Percentiles rank a stretch among this genome's conserved stretches.
Conservation (phyloP, 2,797 vertebrate species). For the Rhinoraja longicauda region DNA sequence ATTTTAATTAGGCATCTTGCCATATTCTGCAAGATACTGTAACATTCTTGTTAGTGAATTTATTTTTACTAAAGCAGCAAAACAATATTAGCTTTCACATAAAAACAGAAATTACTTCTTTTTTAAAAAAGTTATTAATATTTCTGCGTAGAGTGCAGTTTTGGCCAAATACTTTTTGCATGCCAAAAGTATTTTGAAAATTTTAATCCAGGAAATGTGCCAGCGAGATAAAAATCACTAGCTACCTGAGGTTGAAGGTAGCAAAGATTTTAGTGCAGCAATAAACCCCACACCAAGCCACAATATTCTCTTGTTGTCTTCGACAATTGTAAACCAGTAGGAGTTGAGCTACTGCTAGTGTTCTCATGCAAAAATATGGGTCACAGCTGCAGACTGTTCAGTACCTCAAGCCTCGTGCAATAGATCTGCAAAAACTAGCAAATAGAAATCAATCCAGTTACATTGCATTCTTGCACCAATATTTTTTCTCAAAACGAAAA, state of each 20-base stretch:
- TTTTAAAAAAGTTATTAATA: neutral
- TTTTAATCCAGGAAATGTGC: neutral
- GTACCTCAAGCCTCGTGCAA: neutral
- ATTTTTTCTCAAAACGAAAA: neutral
- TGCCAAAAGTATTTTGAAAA: neutral
- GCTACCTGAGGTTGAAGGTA: neutral
- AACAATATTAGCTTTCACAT: neutral
- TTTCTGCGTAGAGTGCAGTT: neutral
- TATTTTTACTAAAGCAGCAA: neutral
- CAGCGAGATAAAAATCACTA: neutral
- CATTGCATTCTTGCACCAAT: neutral
- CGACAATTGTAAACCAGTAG: constrained; percentile 5
- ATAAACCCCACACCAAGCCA: neutral
- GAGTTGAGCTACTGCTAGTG: neutral
- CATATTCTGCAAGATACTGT: neutral
- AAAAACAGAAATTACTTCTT: neutral
- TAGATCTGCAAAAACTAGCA: neutral
- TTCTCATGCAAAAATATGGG: neutral
- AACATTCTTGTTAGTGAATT: neutral
- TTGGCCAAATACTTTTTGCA: neutral
- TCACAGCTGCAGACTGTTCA: neutral
- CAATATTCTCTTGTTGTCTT: neutral
- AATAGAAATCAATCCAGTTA: neutral
- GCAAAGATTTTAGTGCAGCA: neutral
- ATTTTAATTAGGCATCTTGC: neutral